Conservation (phyloP, 2,113 vertebrate species). For the Sander vitreus region DNA sequence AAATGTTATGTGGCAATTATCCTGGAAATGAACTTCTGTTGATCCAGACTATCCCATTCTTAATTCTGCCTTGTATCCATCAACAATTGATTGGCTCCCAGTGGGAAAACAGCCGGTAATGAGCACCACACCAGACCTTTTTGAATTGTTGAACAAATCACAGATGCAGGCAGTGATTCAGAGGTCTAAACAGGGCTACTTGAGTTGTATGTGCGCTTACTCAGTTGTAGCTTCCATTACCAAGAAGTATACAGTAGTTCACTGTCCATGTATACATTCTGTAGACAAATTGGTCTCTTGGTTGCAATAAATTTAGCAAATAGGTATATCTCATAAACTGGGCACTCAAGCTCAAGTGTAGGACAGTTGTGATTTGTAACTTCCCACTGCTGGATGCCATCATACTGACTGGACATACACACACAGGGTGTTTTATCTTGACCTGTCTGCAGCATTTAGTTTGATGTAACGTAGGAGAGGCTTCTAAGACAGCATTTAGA, state of each 20-base stretch:
- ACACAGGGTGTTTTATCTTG: slow-evolving; percentile 1
- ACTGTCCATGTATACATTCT: not conserved
- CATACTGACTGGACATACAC: not conserved
- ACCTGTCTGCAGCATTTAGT: slow-evolving; percentile 15
- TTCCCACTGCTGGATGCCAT: slow-evolving; percentile 5
- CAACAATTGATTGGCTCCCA: slow-evolving; percentile 1
- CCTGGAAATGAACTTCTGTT: too few species aligned
- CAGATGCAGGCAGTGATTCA: not conserved
- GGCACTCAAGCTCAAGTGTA: not conserved
- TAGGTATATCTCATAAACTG: not conserved
- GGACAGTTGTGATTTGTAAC: not conserved
- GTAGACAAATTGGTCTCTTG: not conserved
- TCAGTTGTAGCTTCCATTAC: not conserved
- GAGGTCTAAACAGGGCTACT: slow-evolving; percentile 2
- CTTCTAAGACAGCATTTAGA: slow-evolving; percentile 39
- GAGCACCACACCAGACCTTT: slow-evolving; percentile 14
- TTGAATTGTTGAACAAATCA: not conserved
- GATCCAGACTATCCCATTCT: not conserved
- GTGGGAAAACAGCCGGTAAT: not conserved
- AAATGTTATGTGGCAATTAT: too few species aligned
- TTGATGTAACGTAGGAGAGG: slow-evolving; percentile 14
- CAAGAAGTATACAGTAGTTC: not conserved
- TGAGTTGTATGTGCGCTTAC: not conserved
- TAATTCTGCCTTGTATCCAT: slow-evolving; percentile 9
- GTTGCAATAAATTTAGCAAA: not conserved